Conservation (phyloP, 1,140 invertebrate genomes). For the Drosophila ambigua region DNA sequence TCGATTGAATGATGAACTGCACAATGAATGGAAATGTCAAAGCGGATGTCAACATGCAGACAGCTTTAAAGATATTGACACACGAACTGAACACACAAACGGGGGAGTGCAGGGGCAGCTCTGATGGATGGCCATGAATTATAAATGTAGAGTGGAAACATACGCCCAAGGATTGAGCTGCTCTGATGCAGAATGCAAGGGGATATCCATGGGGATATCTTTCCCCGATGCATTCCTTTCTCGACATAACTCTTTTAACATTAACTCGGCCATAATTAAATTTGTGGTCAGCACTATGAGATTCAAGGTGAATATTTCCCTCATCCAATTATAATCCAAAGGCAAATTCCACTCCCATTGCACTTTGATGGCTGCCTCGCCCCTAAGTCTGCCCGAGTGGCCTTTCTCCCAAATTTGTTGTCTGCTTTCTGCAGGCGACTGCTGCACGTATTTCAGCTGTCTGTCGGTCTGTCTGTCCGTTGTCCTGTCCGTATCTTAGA, state of each 20-base stretch:
- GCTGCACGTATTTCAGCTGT: slow-evolving; percentile 28
- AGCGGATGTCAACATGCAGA: slow-evolving; percentile 23
- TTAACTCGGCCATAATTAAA: too few relatives aligned
- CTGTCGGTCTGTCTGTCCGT: background rate
- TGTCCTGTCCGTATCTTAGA: slow-evolving; percentile 11
- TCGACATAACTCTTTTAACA: too few relatives aligned
- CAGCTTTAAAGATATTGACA: slow-evolving; percentile 4
- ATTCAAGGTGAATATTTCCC: too few relatives aligned
- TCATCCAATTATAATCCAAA: too few relatives aligned
- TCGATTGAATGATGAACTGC: slow-evolving; percentile 32
- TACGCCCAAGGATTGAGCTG: too few relatives aligned
- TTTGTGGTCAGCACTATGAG: too few relatives aligned
- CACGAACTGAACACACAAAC: background rate
- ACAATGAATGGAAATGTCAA: slow-evolving; percentile 43
- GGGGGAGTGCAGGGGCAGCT: background rate
- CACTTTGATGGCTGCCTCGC: too few relatives aligned
- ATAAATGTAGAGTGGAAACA: too few relatives aligned
- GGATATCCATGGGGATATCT: too few relatives aligned
- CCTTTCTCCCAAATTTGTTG: background rate
- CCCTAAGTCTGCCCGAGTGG: background rate
- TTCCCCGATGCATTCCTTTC: too few relatives aligned
- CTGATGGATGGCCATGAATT: background rate
- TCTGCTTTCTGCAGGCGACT: slow-evolving; percentile 5
- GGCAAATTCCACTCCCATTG: too few relatives aligned
- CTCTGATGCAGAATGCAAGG: too few relatives aligned